Evolutionary conservation across 2,888 invertebrate genomes (phyloP).

Genomic region (Cryptophagus acutangulus): DNA sequence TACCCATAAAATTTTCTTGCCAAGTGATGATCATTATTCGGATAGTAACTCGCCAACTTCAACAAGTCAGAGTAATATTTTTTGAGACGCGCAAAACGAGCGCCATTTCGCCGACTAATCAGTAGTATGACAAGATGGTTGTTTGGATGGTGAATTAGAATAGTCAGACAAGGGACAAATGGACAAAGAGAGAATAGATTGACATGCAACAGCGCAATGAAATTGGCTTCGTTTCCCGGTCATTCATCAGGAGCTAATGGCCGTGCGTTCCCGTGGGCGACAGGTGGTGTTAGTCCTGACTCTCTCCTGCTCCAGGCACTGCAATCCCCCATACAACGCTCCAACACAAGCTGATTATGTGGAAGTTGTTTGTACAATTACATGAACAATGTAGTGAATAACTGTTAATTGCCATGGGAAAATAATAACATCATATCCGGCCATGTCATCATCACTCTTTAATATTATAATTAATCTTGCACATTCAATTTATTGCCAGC

Average conservation of each 20-base stretch:
- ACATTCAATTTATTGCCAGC: too few relatives aligned
- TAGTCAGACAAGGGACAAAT: too few relatives aligned
- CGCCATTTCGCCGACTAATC: too few relatives aligned
- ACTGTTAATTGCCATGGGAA: conserved; percentile 7
- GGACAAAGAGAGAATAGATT: conserved; percentile 23
- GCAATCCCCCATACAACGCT: not conserved
- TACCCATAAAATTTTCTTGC: too few relatives aligned
- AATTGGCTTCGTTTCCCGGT: conserved; percentile 46
- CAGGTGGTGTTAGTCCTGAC: conserved; percentile 34
- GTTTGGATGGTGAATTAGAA: too few relatives aligned
- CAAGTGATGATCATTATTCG: too few relatives aligned
- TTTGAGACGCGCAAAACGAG: too few relatives aligned
- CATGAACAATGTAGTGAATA: conserved; percentile 7
- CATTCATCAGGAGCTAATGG: conserved; percentile 46
- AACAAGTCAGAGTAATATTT: too few relatives aligned
- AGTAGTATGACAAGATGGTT: too few relatives aligned
- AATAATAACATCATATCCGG: not conserved
- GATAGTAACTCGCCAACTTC: too few relatives aligned
- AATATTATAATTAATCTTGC: too few relatives aligned
- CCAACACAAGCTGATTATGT: conserved; percentile 1
- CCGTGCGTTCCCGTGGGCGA: conserved; percentile 39
- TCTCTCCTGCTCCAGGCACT: conserved; percentile 2
- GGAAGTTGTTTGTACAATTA: not conserved
- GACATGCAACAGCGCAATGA: conserved; percentile 42
- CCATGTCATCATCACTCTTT: too few relatives aligned